Conservation (phyloP, 2,888 invertebrate genomes). For the Stenurella melanura region DNA sequence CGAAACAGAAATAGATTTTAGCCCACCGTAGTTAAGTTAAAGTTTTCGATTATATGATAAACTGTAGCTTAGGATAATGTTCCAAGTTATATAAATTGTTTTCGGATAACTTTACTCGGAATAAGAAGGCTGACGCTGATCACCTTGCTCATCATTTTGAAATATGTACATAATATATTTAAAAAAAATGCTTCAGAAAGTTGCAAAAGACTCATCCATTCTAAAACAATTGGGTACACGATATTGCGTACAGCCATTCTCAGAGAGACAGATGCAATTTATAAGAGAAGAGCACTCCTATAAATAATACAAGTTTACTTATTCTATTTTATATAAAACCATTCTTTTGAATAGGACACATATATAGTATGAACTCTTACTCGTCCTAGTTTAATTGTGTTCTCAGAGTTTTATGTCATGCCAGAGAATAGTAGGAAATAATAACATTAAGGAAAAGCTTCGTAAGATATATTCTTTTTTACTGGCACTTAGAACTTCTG, state of each 20-base stretch:
- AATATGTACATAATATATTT: too few species aligned
- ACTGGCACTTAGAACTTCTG: neutral
- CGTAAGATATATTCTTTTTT: slow-evolving; percentile 11
- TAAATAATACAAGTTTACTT: neutral
- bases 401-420: neutral
- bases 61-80: too few species aligned
- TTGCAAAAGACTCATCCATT: neutral
- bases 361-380: neutral
- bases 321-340: neutral
- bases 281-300: neutral
- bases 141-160: too few species aligned
- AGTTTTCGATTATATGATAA: too few species aligned
- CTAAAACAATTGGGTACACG: neutral
- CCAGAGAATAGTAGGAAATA: too few species aligned
- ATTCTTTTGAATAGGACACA: neutral
- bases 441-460: neutral
- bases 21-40: too few species aligned
- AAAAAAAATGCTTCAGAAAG: too few species aligned
- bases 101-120: too few species aligned
- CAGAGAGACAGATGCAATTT: neutral
- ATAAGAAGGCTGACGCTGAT: too few species aligned
- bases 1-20: too few species aligned
- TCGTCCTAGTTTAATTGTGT: neutral
- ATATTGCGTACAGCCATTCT: neutral
- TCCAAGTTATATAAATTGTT: too few species aligned